These are phyloP conservation scores for Drusus annulatus DNA, from an alignment of 1,140 invertebrate genomes.

Conservation along the genomic window DNA sequence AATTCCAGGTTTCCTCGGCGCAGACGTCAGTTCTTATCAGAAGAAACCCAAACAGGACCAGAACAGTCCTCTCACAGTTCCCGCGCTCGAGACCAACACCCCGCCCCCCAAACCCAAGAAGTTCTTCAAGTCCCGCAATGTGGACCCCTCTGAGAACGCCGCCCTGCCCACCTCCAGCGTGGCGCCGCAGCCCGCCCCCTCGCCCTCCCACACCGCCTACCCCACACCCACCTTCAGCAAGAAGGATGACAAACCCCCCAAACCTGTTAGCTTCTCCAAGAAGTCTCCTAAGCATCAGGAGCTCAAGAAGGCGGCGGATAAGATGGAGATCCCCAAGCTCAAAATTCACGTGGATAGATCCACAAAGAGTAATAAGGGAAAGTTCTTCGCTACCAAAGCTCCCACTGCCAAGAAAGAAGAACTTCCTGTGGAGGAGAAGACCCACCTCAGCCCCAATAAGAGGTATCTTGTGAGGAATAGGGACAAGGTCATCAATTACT, in stretches of 20 bases:
- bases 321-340: conserved; percentile 54
- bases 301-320: conserved; percentile 46
- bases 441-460: conserved; percentile 67
- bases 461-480: conserved; percentile 68
- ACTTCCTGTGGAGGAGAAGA: conserved; percentile 63
- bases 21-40: conserved; percentile 59
- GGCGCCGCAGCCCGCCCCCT: conserved; percentile 71
- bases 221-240: conserved; percentile 73
- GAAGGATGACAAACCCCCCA: conserved; percentile 64
- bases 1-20: conserved; percentile 17
- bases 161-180: conserved; percentile 71
- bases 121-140: conserved; percentile 90
- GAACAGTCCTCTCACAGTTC: conserved; percentile 72
- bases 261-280: conserved; percentile 59
- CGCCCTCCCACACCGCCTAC: conserved; percentile 64
- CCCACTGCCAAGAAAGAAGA: conserved; percentile 63
- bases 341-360: conserved; percentile 67
- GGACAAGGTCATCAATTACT: conserved; percentile 71
- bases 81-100: conserved; percentile 71
- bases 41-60: conserved; percentile 74
- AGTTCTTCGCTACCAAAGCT: conserved; percentile 67
- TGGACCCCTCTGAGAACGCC: conserved; percentile 73
- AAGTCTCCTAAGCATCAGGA: conserved; percentile 48
- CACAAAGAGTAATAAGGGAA: conserved; percentile 64
- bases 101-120: conserved; percentile 84